Evolutionary conservation across 2,113 vertebrate genomes (phyloP).

Genomic region (Holacanthus passer): DNA sequence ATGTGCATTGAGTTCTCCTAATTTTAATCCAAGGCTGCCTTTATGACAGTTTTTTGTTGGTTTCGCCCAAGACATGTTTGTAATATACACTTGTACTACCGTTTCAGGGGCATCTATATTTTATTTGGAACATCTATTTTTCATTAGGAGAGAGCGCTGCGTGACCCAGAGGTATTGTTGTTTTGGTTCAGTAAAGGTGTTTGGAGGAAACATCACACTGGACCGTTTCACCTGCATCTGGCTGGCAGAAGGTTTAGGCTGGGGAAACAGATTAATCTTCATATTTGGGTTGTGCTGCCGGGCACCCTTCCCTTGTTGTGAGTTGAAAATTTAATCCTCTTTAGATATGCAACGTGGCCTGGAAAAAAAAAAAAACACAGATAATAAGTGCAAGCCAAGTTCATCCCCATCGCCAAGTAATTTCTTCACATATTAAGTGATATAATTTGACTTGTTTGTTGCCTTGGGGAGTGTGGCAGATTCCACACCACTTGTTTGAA

Average conservation of each 20-base stretch:
- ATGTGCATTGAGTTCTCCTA: slow-evolving; percentile 13
- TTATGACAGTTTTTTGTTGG: slow-evolving; percentile 28
- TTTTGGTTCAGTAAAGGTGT: slow-evolving; percentile 53
- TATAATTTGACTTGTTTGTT: slow-evolving; percentile 31
- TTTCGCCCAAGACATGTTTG: slow-evolving; percentile 24
- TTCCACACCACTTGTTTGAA: slow-evolving; percentile 18
- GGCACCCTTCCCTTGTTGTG: slow-evolving; percentile 52
- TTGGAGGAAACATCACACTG: slow-evolving; percentile 51
- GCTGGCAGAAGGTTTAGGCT: slow-evolving; percentile 52
- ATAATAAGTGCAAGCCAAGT: slow-evolving; percentile 25
- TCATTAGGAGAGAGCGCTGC: slow-evolving; percentile 55
- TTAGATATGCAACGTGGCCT: slow-evolving; percentile 48
- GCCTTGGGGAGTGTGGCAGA: slow-evolving; percentile 16
- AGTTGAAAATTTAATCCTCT: slow-evolving; percentile 74
- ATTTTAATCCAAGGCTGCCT: slow-evolving; percentile 27
- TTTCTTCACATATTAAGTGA: slow-evolving; percentile 32
- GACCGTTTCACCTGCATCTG: slow-evolving; percentile 55
- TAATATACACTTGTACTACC: slow-evolving; percentile 59
- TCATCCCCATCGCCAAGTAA: slow-evolving; percentile 10
- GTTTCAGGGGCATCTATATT: slow-evolving; percentile 69
- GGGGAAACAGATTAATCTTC: slow-evolving; percentile 68
- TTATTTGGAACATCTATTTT: slow-evolving; percentile 70
- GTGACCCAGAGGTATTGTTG: slow-evolving; percentile 59
- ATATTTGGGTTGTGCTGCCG: slow-evolving; percentile 54
- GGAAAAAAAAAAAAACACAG: slow-evolving; percentile 48